Base-by-base conservation (phyloP, 2,113 vertebrate species). In the Pituophis catenifer region DNA sequence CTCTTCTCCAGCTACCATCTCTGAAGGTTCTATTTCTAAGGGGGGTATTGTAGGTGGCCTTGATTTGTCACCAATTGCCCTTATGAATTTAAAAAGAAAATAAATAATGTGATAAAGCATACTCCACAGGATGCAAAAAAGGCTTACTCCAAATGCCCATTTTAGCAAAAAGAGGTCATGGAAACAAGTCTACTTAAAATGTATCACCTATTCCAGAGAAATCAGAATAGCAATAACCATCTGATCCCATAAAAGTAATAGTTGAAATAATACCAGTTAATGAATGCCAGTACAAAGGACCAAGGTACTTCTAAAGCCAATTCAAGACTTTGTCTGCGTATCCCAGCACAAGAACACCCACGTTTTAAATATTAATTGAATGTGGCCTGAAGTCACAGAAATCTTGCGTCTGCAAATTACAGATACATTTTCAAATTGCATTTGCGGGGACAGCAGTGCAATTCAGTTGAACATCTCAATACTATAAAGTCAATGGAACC, bases 61-160 rank as follows among this genome's bases (percentile, higher is more conserved):
- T 86, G 98, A 98, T 97, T 99, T 99, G 96, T 99, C 98, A 94
- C 99, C 99, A 97, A 98, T 98, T 89, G 97, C 98, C 99, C 99
- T 99, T 97, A 95, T 3, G 29, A 50, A 65, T 65, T 65, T 23
- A 33, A 90, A 94, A 81, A 96, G 94, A 90, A 96, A 94, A 81
- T 75, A 96, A 95, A n/a, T 38, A 89, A 89, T 58, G 21, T 26
- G 93, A 93, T 33, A 90, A 50, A 89, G 90, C 89, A 38, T 81
- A 81, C 7, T 38, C n/a, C 2, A 6, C 19, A 81, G 38, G n/a
- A 81, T 38, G 70, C n/a, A 3, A 48, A 33, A 38, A 33, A 81
- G n/a, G 6, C n/a, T 95, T 95, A 92, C 2, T 58, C 38, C 26
- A 89, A 86, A 93, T 75, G 55, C 21, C 62, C 5, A 92, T 57